These are phyloP conservation scores for Magallana ariakensis DNA, from an alignment of 1,140 invertebrate genomes.

Conservation along the genomic window DNA sequence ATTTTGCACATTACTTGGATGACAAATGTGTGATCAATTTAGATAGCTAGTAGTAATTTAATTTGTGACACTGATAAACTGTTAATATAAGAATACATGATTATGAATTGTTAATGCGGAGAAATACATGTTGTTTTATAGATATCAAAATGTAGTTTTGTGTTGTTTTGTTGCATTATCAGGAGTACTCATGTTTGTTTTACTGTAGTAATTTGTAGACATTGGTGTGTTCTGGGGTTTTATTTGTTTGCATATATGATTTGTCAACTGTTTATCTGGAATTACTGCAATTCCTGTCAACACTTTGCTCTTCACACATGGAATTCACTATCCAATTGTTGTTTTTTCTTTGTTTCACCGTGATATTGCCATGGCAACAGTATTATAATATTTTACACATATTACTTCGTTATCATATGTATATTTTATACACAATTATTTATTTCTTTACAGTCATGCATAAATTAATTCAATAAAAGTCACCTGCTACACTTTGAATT, in stretches of 20 bases:
- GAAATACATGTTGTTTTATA: not conserved
- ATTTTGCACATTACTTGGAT: not conserved
- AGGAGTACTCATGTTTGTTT: not conserved
- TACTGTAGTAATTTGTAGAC: slow-evolving; percentile 16
- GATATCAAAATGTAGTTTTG: not conserved
- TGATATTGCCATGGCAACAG: slow-evolving; percentile 36
- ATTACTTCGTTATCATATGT: slow-evolving; percentile 9
- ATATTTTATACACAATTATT: slow-evolving; percentile 27
- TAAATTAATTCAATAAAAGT: not conserved
- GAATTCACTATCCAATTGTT: not conserved
- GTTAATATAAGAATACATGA: not conserved
- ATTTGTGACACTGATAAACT: no score
- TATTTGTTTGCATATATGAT: no score
- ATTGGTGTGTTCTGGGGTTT: not conserved
- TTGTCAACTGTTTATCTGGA: no score
- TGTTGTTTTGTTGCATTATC: not conserved
- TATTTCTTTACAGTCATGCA: not conserved
- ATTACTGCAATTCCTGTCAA: no score
- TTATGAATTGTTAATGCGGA: not conserved
- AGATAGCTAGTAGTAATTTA: no score
- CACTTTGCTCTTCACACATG: not conserved
- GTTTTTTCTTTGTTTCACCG: not conserved
- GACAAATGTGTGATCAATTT: not conserved
- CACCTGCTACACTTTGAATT: no score
- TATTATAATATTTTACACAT: slow-evolving; percentile 25